Conservation (phyloP, 2,888 invertebrate species). For the Leuctra nigra region DNA sequence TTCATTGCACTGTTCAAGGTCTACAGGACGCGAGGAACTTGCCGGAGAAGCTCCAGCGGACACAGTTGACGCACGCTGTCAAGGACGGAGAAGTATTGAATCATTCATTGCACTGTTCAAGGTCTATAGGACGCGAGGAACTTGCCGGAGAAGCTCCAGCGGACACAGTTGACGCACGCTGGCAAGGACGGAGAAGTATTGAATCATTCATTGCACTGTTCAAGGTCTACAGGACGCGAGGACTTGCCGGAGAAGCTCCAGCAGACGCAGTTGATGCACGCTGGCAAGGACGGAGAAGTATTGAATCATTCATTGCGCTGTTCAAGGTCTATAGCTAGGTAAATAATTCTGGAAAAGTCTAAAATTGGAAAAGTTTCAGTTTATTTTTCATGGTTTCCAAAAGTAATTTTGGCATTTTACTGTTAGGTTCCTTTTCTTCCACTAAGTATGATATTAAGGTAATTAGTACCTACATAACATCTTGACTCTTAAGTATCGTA, state of each 20-base stretch:
- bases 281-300: too few species aligned
- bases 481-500: too few species aligned
- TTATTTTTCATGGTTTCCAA: too few species aligned
- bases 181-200: too few species aligned
- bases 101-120: not conserved
- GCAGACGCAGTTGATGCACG: constrained; percentile 94
- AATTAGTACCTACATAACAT: too few species aligned
- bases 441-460: too few species aligned
- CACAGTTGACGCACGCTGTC: constrained; percentile 96
- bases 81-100: too few species aligned
- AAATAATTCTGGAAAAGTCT: constrained; percentile 73
- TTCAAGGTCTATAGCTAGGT: too few species aligned
- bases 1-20: not conserved
- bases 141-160: constrained; percentile 88
- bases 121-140: constrained; percentile 90
- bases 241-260: constrained; percentile 86
- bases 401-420: too few species aligned
- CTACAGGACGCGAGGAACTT: constrained; percentile 84
- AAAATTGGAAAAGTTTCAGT: too few species aligned
- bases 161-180: constrained; percentile 95
- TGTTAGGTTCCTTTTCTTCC: too few species aligned
- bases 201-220: not conserved
- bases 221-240: too few species aligned
- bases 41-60: constrained; percentile 90
- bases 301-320: not conserved